Evolutionary conservation across 2,113 vertebrate species (phyloP).

Genomic region (Lonchura striata): DNA sequence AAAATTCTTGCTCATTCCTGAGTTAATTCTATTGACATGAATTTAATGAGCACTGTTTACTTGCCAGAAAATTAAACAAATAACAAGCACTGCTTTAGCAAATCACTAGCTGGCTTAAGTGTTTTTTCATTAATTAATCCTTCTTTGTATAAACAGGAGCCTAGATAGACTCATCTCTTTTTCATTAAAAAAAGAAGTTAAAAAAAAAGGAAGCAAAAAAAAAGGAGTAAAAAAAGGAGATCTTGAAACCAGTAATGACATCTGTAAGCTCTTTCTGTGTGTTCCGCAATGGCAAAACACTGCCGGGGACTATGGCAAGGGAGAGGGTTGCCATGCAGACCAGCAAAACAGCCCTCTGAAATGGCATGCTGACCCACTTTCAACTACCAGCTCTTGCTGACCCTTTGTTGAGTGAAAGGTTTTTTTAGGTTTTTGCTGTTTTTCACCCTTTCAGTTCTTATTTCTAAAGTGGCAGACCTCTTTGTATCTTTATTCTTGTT

Average conservation of each 20-base stretch:
- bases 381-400: slow-evolving; percentile 42
- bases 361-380: slow-evolving; percentile 50
- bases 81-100: not conserved
- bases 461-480: slow-evolving; percentile 29
- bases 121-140: slow-evolving; percentile 1
- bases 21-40: not conserved
- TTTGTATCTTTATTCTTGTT: not conserved
- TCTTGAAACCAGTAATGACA: not conserved
- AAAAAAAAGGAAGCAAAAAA: no score
- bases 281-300: not conserved
- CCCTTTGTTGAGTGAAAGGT: slow-evolving; percentile 13
- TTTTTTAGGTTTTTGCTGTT: slow-evolving; percentile 49
- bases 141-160: not conserved
- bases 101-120: not conserved
- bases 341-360: slow-evolving; percentile 13
- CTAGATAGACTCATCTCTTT: no score
- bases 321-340: slow-evolving; percentile 39
- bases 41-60: not conserved
- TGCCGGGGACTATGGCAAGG: not conserved
- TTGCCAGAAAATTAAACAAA: slow-evolving; percentile 16
- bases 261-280: not conserved
- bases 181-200: no score
- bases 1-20: not conserved
- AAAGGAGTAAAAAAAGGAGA: not conserved
- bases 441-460: slow-evolving; percentile 21